Evolutionary conservation across 2,888 invertebrate species (phyloP).

Genomic region (Pilophorus perplexus): DNA sequence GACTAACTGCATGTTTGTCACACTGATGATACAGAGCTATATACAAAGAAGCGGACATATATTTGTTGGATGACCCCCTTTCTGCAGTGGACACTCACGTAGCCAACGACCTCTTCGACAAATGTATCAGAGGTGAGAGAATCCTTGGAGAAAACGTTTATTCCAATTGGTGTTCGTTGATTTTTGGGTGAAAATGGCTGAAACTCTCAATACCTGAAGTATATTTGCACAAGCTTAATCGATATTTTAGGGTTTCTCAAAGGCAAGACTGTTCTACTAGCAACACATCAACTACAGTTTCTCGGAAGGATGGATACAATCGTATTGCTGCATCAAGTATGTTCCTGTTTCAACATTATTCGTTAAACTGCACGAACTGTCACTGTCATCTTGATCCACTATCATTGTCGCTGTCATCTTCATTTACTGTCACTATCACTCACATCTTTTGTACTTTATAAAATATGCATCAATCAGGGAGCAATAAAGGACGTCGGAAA

Average conservation of each 20-base stretch:
- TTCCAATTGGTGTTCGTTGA: neutral
- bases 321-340: conserved; percentile 64
- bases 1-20: no score
- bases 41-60: conserved; percentile 73
- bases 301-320: conserved; percentile 64
- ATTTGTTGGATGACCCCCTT: conserved; percentile 75
- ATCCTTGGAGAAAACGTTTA: neutral
- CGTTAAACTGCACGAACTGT: no score
- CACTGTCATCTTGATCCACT: conserved; percentile 44
- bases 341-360: no score
- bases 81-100: conserved; percentile 78
- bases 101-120: conserved; percentile 70
- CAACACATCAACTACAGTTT: conserved; percentile 83
- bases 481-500: conserved; percentile 25
- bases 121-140: conserved; percentile 61
- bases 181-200: neutral
- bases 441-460: neutral
- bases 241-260: conserved; percentile 58
- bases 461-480: conserved; percentile 3
- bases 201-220: neutral
- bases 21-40: conserved; percentile 63
- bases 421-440: no score
- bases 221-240: neutral
- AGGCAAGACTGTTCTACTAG: conserved; percentile 68
- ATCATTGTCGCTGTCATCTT: no score